Evolutionary conservation across 2,797 vertebrate species (phyloP).

Genomic region (Sarcophilus harrisii): DNA sequence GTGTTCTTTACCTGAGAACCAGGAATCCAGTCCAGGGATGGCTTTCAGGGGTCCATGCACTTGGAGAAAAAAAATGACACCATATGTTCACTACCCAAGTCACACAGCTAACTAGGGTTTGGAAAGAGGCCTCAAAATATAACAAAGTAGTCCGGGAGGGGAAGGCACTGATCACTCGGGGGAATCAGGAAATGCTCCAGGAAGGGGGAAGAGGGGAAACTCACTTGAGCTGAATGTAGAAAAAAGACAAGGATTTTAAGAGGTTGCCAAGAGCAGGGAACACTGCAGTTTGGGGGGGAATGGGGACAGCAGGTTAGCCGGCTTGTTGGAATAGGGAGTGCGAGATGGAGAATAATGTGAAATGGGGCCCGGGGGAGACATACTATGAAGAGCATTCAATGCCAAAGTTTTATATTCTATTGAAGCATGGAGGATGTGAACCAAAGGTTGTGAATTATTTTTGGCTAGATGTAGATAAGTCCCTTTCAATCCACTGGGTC

Average conservation of each 20-base stretch:
- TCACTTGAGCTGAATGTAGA: not conserved
- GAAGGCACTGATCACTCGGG: not conserved
- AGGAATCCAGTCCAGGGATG: not conserved
- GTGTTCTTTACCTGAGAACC: not conserved
- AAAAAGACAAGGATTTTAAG: not conserved
- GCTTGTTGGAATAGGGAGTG: not conserved
- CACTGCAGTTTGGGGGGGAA: not conserved
- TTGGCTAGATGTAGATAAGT: not conserved
- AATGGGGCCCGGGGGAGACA: not conserved
- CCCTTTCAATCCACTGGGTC: not conserved
- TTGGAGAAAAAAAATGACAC: not conserved
- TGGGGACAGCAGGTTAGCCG: not conserved
- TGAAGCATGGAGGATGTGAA: not conserved
- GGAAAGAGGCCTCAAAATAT: not conserved
- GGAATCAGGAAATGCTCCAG: not conserved
- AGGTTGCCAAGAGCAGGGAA: not conserved
- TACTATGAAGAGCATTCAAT: not conserved
- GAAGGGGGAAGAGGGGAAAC: not conserved
- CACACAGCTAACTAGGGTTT: not conserved
- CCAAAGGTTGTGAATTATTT: not conserved
- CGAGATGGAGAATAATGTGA: not conserved
- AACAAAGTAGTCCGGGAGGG: not conserved
- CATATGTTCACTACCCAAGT: not conserved
- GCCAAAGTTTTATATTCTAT: not conserved
- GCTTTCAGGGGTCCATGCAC: not conserved